Conservation (phyloP, 2,113 vertebrate species). For the Machaerirhynchus nigripectus region DNA sequence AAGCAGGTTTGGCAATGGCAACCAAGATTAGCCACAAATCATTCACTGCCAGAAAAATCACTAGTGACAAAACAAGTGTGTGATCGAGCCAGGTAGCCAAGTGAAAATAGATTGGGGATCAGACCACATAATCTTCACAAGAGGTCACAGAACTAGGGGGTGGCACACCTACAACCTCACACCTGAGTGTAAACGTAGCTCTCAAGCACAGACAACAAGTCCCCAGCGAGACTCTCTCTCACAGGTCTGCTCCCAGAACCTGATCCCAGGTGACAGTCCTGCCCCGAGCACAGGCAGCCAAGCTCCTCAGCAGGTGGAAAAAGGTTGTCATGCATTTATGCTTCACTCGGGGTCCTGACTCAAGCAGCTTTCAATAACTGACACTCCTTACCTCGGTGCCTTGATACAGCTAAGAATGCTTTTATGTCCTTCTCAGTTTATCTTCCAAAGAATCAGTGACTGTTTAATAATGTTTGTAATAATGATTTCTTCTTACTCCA, state of each 20-base stretch:
- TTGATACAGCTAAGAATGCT: not conserved
- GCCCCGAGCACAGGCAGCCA: too few relatives aligned
- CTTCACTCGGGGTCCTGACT: accelerated
- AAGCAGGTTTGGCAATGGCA: not conserved
- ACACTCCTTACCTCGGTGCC: not conserved
- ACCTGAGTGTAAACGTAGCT: accelerated
- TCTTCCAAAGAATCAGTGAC: not conserved
- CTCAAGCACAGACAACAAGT: not conserved
- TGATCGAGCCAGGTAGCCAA: too few relatives aligned
- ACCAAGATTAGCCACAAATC: not conserved
- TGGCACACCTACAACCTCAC: not conserved
- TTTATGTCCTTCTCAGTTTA: not conserved
- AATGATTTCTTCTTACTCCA: not conserved
- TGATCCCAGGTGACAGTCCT: too few relatives aligned
- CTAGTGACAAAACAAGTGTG: not conserved
- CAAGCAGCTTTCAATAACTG: not conserved
- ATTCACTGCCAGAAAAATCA: not conserved
- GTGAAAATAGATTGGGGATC: not conserved
- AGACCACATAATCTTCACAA: accelerated
- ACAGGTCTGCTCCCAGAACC: not conserved
- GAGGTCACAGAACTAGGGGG: not conserved
- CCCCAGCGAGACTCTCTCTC: not conserved
- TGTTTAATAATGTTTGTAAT: not conserved
- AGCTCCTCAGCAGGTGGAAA: not conserved
- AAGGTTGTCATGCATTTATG: not conserved